Percentiles rank a stretch among this genome's conserved stretches.
phyloP scores from a whole-genome alignment of 2,797 vertebrate genomes.

The Siniperca obscura region DNA sequence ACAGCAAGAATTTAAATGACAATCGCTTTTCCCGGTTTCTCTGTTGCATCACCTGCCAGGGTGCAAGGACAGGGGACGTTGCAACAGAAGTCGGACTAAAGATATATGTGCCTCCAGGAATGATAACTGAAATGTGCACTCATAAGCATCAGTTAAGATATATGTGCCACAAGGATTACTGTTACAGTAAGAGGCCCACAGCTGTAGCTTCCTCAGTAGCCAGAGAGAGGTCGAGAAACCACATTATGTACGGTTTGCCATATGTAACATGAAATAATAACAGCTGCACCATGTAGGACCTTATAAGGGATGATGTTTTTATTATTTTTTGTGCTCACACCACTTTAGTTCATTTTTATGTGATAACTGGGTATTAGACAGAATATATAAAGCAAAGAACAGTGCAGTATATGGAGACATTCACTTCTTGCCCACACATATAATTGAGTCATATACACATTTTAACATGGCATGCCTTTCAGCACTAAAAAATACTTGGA shows the following conservation, averaged over 20 bases:
- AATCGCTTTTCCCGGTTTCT: conserved; percentile 47
- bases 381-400: conserved; percentile 23
- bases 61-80: conserved; percentile 58
- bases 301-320: conserved; percentile 58
- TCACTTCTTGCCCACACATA: conserved; percentile 23
- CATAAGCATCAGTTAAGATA: conserved; percentile 72
- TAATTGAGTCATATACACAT: conserved; percentile 25
- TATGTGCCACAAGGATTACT: conserved; percentile 78
- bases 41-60: conserved; percentile 75
- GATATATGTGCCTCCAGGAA: conserved; percentile 73
- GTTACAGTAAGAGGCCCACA: conserved; percentile 77
- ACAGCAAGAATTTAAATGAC: conserved; percentile 60
- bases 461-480: conserved; percentile 42
- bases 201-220: conserved; percentile 81
- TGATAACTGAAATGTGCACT: conserved; percentile 78
- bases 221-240: conserved; percentile 65
- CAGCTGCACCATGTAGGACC: conserved; percentile 69
- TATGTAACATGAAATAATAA: conserved; percentile 76
- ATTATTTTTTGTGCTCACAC: conserved; percentile 38
- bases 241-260: conserved; percentile 71
- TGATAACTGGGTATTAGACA: conserved; percentile 31
- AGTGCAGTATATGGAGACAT: conserved; percentile 4
- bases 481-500: conserved; percentile 41
- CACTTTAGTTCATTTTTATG: conserved; percentile 45
- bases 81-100: conserved; percentile 53